These are phyloP conservation scores for Drosophila paranaensis DNA, from an alignment of 2,888 invertebrate genomes.

Conservation along the genomic window DNA sequence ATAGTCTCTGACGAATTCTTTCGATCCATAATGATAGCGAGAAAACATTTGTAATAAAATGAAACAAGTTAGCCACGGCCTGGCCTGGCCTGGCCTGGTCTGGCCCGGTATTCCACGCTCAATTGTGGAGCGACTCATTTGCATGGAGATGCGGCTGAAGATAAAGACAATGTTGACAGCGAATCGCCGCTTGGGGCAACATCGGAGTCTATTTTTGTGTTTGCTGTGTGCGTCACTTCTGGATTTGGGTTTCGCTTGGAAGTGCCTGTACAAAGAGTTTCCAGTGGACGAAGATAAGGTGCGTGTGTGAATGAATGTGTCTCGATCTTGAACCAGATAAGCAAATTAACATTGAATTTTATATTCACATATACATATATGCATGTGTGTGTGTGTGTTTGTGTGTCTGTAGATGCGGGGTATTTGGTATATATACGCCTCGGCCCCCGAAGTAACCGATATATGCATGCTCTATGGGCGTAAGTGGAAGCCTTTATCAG, in stretches of 20 bases:
- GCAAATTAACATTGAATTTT: slow-evolving; percentile 30
- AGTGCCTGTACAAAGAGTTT: slow-evolving; percentile 58
- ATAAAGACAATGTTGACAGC: slow-evolving; percentile 37
- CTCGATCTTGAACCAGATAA: slow-evolving; percentile 24
- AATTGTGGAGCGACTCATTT: slow-evolving; percentile 61
- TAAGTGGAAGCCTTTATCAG: slow-evolving; percentile 24
- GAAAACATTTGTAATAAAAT: slow-evolving; percentile 15
- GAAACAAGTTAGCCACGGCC: slow-evolving; percentile 19
- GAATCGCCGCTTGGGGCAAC: slow-evolving; percentile 19
- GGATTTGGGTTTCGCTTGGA: slow-evolving; percentile 42
- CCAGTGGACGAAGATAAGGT: slow-evolving; percentile 52
- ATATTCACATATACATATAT: background rate
- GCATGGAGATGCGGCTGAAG: slow-evolving; percentile 49
- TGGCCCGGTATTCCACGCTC: slow-evolving; percentile 29
- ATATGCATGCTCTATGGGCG: slow-evolving; percentile 43
- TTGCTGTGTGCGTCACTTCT: slow-evolving; percentile 12
- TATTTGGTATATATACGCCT: slow-evolving; percentile 57
- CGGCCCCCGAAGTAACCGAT: slow-evolving; percentile 17
- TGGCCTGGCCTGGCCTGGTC: no score
- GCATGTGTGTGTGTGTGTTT: background rate
- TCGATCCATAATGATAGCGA: slow-evolving; percentile 24
- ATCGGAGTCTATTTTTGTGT: slow-evolving; percentile 24
- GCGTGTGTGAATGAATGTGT: slow-evolving; percentile 22
- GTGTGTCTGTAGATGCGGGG: slow-evolving; percentile 43
- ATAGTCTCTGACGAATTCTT: slow-evolving; percentile 38